phyloP scores from a whole-genome alignment of 2,888 invertebrate species.

The Polylopha cassiicola region DNA sequence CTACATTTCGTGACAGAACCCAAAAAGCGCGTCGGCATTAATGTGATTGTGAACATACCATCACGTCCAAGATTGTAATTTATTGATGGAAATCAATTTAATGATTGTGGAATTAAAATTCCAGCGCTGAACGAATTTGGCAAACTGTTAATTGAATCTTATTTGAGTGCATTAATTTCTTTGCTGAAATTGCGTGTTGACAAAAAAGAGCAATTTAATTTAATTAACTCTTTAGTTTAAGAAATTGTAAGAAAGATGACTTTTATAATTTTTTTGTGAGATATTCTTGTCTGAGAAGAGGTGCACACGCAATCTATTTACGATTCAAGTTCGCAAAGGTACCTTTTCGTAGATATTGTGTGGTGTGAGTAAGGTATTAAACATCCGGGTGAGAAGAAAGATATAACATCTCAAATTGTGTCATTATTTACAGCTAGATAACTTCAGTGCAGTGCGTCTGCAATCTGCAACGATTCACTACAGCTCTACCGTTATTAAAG shows the following conservation, averaged over 20 bases:
- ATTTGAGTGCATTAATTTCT: too few relatives aligned
- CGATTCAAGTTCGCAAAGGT: too few relatives aligned
- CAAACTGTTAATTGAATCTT: constrained; percentile 12
- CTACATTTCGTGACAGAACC: too few relatives aligned
- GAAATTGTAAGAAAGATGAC: too few relatives aligned
- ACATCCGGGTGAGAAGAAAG: constrained; percentile 44
- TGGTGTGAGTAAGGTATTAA: constrained; percentile 27
- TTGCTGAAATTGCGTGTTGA: too few relatives aligned
- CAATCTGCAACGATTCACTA: constrained; percentile 68
- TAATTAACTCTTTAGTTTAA: not conserved
- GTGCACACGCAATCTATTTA: too few relatives aligned
- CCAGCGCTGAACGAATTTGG: constrained; percentile 5
- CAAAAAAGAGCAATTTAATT: too few relatives aligned
- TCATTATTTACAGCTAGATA: constrained; percentile 71
- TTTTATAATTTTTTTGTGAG: too few relatives aligned
- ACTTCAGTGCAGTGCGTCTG: constrained; percentile 59
- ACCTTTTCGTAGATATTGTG: too few relatives aligned
- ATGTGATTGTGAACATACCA: constrained; percentile 15
- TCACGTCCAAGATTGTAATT: constrained; percentile 15
- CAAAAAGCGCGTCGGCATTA: too few relatives aligned
- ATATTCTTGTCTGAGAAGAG: too few relatives aligned
- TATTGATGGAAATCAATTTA: constrained; percentile 11
- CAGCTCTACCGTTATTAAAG: constrained; percentile 67
- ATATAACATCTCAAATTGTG: constrained; percentile 58
- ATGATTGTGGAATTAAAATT: constrained; percentile 9